phyloP scores from a whole-genome alignment of 2,797 vertebrate species.

The Darevskia mixta region DNA sequence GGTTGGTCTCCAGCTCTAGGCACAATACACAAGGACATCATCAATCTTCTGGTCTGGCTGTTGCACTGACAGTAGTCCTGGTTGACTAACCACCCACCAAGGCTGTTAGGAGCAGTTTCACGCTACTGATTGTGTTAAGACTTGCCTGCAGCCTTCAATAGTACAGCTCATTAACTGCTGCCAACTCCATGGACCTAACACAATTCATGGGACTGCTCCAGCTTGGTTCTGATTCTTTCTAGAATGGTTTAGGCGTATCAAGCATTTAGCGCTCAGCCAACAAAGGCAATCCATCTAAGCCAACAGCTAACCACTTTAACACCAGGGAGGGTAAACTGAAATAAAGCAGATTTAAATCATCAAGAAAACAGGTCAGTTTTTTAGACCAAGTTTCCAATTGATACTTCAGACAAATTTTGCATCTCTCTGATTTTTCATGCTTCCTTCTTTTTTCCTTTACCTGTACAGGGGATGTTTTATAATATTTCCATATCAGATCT shows the following conservation, averaged over 20 bases:
- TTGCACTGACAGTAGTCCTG: not conserved
- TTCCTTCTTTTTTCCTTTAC: too few species aligned
- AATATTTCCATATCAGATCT: too few species aligned
- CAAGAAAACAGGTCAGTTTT: too few species aligned
- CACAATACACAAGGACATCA: too few species aligned
- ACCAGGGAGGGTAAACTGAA: too few species aligned
- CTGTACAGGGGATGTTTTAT: too few species aligned
- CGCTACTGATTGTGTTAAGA: too few species aligned
- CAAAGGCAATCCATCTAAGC: not conserved
- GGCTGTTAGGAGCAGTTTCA: not conserved
- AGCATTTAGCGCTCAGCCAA: not conserved
- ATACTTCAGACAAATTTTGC: too few species aligned
- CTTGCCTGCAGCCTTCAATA: not conserved
- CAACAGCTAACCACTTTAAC: not conserved
- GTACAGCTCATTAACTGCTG: not conserved
- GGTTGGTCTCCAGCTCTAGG: not conserved
- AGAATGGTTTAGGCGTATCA: not conserved
- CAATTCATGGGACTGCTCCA: not conserved
- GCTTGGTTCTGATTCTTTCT: not conserved
- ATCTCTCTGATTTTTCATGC: not conserved
- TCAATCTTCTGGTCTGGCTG: not conserved
- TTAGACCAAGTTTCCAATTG: too few species aligned
- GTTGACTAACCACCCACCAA: too few species aligned
- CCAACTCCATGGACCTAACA: not conserved
- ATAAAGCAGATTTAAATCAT: too few species aligned